phyloP scores from a whole-genome alignment of 2,888 invertebrate genomes.

The Brachycybe producta region DNA sequence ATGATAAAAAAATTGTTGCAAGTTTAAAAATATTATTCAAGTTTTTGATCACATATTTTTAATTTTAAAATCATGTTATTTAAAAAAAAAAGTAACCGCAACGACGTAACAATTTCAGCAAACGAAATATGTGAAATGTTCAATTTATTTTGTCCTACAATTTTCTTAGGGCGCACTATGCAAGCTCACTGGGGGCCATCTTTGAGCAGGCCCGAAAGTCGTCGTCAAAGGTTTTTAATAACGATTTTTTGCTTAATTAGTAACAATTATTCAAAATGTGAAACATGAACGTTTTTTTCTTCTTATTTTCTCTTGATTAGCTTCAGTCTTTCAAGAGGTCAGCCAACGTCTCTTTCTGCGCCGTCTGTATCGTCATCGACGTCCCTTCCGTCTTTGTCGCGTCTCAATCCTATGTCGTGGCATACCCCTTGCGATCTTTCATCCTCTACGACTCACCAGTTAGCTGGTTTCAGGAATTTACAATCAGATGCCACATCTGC shows the following conservation, averaged over 20 bases:
- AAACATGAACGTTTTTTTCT: background rate
- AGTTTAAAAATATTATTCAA: too few species aligned
- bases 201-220: slow-evolving; percentile 6
- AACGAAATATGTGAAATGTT: background rate
- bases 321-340: background rate
- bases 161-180: slow-evolving; percentile 6
- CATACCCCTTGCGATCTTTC: background rate
- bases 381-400: background rate
- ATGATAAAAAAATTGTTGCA: too few species aligned
- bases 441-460: slow-evolving; percentile 8
- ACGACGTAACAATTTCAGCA: too few species aligned
- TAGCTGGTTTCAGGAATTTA: slow-evolving; percentile 5
- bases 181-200: slow-evolving; percentile 11
- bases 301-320: background rate
- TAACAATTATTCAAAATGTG: background rate
- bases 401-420: slow-evolving; percentile 4
- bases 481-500: too few species aligned
- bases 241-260: too few species aligned
- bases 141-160: background rate
- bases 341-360: background rate
- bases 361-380: background rate
- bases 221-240: slow-evolving; percentile 9
- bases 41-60: too few species aligned
- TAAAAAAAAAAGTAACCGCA: too few species aligned
- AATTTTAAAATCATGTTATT: too few species aligned